Evolutionary conservation across 2,113 vertebrate species (phyloP).

Genomic region (Peromyscus polionotus): DNA sequence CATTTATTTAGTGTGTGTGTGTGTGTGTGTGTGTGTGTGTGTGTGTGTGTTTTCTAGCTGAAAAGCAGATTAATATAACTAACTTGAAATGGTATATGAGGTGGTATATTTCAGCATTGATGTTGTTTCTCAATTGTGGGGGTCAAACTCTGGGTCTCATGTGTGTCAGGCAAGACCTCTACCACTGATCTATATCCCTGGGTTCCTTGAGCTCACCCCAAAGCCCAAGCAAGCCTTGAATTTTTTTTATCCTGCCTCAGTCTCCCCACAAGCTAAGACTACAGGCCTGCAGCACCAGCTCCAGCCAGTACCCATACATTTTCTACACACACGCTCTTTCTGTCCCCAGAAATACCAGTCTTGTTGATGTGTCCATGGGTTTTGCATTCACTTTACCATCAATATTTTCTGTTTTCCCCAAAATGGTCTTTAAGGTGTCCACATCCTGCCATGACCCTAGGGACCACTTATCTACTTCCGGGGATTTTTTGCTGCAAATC

Average conservation of each 20-base stretch:
- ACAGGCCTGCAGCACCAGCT: not conserved
- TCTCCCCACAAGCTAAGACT: not conserved
- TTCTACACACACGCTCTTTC: not conserved
- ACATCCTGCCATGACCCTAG: not conserved
- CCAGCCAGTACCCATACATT: not conserved
- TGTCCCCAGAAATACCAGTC: constrained; percentile 22
- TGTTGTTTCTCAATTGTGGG: not conserved
- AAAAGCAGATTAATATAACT: constrained; percentile 40
- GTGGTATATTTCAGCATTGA: constrained; percentile 31
- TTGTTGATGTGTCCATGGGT: constrained; percentile 43
- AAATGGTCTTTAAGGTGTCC: constrained; percentile 48
- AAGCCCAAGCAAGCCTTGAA: not conserved
- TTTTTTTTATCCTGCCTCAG: not conserved
- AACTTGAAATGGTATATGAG: not conserved
- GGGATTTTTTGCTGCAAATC: constrained; percentile 35
- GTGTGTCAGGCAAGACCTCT: not conserved
- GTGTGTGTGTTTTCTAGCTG: constrained; percentile 25
- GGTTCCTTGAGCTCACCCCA: too few relatives aligned
- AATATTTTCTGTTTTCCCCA: not conserved
- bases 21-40: not conserved
- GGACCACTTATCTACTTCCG: constrained; percentile 29
- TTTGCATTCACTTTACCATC: constrained; percentile 43
- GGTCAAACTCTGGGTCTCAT: not conserved
- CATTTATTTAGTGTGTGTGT: not conserved
- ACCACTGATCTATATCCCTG: not conserved